Evolutionary conservation across 2,888 invertebrate genomes (phyloP), one percentile per base, ranked within the genome.

Genomic region (Alloscopus bannaensis): DNA sequence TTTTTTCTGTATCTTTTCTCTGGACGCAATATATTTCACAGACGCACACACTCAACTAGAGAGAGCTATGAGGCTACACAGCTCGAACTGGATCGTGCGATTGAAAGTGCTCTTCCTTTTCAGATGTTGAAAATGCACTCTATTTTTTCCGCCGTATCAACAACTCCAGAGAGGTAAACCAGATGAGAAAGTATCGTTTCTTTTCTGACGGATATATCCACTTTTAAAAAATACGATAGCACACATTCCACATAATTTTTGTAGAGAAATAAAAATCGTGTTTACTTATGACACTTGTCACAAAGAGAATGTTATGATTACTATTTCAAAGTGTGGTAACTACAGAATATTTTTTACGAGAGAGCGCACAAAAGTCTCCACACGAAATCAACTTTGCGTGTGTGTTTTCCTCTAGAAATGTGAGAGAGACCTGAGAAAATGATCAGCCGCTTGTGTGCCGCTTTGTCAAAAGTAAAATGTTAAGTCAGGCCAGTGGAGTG

Each of bases 391-490:
- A n/a, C n/a, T n/a, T n/a, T n/a, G 28, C 40, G n/a, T 36, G 20
- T 62, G 42, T 42, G 22, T 8, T 26, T 13, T 55, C 24, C 8
- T 55, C 31, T 59, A n/a, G n/a, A n/a, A n/a, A n/a, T n/a, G 29
- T 13, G 40, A 47, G 60, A 59, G 62, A 31, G 28, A 60, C 18
- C 22, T 31, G 62, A 50, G 40, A 36, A 45, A 36, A 71, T 36
- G 57, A 73, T 73, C 73, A 73, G 73, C 73, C 65, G 73, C 65
- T 73, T 50, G 18, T 62, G 40, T 70, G 80, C 80, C 80, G 80
- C 73, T 80, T 80, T 80, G 80, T 80, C 80, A 80, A 80, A 73
- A 66, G 68, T 62, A 69, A 80, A 80, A 73, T 66, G 73, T 73
- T 65, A 73, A 73, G 73, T 73, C 65, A 73, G 65, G 65, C 55